A percentile compares a stretch with the other conserved stretches of the same genome.
These are phyloP conservation scores for Papilio gigon DNA, from an alignment of 2,888 invertebrate genomes.

Conservation along the genomic window DNA sequence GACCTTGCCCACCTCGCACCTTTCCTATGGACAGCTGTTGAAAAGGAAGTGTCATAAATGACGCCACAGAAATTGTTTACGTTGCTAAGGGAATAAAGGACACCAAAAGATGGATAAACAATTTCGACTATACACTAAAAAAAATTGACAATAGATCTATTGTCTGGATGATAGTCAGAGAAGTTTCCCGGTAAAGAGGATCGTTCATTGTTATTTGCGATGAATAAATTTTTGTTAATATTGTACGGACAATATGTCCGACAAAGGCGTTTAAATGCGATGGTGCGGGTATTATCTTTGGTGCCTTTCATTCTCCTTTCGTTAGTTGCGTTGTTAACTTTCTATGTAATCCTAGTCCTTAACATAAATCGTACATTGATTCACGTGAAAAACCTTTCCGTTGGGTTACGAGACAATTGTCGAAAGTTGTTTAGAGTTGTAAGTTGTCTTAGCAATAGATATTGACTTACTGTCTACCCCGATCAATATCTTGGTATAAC, in stretches of 20 bases:
- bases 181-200: slow-evolving; percentile 67
- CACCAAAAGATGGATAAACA: slow-evolving; percentile 58
- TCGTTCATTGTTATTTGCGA: slow-evolving; percentile 66
- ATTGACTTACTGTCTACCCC: background rate
- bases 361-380: background rate
- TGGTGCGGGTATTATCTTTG: slow-evolving; percentile 36
- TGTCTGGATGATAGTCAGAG: slow-evolving; percentile 62
- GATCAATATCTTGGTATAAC: background rate
- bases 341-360: background rate
- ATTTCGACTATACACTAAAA: slow-evolving; percentile 47
- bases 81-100: slow-evolving; percentile 55
- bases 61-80: slow-evolving; percentile 61
- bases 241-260: slow-evolving; percentile 29
- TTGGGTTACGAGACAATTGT: background rate
- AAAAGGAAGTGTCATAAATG: slow-evolving; percentile 68
- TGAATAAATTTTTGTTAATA: slow-evolving; percentile 63
- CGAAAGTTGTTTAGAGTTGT: background rate
- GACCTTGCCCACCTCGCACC: slow-evolving; percentile 50
- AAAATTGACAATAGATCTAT: slow-evolving; percentile 60
- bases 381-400: background rate
- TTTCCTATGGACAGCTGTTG: slow-evolving; percentile 61
- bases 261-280: slow-evolving; percentile 46
- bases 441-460: background rate
- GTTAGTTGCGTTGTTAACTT: slow-evolving; percentile 1
- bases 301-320: slow-evolving; percentile 45